A percentile compares a stretch with the other conserved stretches of the same genome.
Conservation (phyloP, 2,797 vertebrate genomes). For the Monodelphis domestica region DNA sequence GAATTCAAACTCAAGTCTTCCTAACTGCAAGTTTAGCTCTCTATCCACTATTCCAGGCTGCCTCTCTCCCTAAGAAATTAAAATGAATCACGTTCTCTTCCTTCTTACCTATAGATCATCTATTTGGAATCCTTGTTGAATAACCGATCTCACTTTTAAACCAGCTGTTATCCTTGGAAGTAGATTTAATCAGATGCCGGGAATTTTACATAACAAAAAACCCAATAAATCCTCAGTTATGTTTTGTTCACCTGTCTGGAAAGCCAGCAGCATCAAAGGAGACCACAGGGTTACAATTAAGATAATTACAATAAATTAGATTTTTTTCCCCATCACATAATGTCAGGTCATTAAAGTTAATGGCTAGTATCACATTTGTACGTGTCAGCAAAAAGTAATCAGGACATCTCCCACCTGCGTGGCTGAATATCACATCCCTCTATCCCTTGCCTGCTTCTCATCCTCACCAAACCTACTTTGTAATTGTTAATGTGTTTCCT, state of each 20-base stretch:
- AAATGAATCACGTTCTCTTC: not conserved
- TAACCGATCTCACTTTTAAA: not conserved
- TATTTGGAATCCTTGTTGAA: slow-evolving; percentile 12
- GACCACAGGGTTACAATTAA: slow-evolving; percentile 73
- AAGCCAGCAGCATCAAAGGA: slow-evolving; percentile 49
- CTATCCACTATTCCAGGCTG: not conserved
- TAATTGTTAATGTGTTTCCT: not conserved
- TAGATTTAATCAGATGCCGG: not conserved
- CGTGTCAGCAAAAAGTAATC: slow-evolving; percentile 76
- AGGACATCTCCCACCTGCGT: slow-evolving; percentile 68
- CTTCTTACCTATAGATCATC: not conserved
- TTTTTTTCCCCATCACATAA: slow-evolving; percentile 60
- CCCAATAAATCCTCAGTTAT: slow-evolving; percentile 4
- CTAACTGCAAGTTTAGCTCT: not conserved
- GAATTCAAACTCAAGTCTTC: not conserved
- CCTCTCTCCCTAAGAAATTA: not conserved
- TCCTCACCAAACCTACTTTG: not conserved
- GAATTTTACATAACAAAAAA: not conserved
- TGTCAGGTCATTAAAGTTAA: slow-evolving; percentile 78
- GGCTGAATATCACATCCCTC: slow-evolving; percentile 14
- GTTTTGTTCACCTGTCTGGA: slow-evolving; percentile 46
- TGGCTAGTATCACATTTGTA: slow-evolving; percentile 74
- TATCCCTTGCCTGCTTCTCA: not conserved
- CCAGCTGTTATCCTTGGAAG: not conserved
- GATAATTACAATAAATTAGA: slow-evolving; percentile 76